These are phyloP conservation scores for Eupristina koningsbergeri DNA, from an alignment of 1,140 invertebrate genomes.

Conservation along the genomic window DNA sequence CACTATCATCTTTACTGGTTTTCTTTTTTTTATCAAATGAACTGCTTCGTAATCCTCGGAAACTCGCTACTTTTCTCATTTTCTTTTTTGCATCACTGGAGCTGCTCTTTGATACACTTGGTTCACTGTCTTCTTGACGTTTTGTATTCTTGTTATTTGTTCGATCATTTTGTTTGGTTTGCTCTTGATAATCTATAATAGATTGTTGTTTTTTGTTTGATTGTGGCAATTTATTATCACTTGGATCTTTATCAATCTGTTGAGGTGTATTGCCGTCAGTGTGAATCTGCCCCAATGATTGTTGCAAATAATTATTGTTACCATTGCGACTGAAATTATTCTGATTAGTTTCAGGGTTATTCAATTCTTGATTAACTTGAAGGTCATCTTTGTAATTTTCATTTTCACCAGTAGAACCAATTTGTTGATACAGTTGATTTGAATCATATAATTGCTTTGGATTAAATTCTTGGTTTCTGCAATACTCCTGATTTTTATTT, in stretches of 20 bases:
- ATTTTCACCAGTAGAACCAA: constrained; percentile 41
- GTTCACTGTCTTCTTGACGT: not conserved
- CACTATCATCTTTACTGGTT: constrained; percentile 56
- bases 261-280: not conserved
- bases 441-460: constrained; percentile 24
- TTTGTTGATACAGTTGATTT: constrained; percentile 50
- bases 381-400: constrained; percentile 50
- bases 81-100: constrained; percentile 51
- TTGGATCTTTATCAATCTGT: not conserved
- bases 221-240: constrained; percentile 31
- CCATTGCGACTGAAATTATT: constrained; percentile 37
- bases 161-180: not conserved
- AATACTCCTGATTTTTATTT: constrained; percentile 33
- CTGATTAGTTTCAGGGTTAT: constrained; percentile 10
- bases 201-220: not conserved
- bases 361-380: constrained; percentile 37
- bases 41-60: not conserved
- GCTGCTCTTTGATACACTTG: not conserved
- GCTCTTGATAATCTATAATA: not conserved
- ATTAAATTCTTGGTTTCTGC: constrained; percentile 19
- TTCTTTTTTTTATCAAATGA: constrained; percentile 52
- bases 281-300: not conserved
- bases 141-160: not conserved
- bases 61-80: constrained; percentile 59
- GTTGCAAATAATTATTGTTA: constrained; percentile 26